phyloP scores from a whole-genome alignment of 2,113 vertebrate species.

The Furnarius figulus region DNA sequence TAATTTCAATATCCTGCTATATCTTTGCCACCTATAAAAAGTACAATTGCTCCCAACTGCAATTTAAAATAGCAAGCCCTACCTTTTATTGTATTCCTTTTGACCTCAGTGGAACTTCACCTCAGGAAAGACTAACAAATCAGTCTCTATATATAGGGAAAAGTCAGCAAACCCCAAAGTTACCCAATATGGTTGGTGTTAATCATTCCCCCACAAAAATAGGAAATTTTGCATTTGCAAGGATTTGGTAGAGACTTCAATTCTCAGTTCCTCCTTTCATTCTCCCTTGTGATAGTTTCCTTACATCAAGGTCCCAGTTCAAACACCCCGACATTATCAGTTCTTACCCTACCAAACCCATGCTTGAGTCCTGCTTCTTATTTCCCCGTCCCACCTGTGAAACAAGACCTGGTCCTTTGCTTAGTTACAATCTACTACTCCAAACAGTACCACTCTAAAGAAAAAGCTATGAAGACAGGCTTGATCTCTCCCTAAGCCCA shows the following conservation, averaged over 20 bases:
- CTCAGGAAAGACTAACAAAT: background rate
- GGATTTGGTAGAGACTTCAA: background rate
- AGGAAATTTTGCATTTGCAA: background rate
- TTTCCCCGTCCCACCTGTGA: background rate
- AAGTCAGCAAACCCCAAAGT: background rate
- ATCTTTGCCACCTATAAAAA: background rate
- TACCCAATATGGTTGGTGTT: background rate
- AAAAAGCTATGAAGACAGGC: background rate
- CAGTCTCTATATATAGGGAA: background rate
- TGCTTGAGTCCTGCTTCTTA: background rate
- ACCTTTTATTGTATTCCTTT: background rate
- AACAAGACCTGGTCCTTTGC: background rate
- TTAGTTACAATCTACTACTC: background rate
- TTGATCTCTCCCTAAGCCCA: background rate
- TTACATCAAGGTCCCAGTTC: background rate
- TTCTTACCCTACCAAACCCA: background rate
- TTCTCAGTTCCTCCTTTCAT: background rate
- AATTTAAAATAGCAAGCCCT: background rate
- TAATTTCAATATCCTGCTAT: conserved; percentile 31
- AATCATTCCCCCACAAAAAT: background rate
- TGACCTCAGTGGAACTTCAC: background rate
- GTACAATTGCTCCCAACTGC: background rate
- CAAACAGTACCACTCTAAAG: background rate
- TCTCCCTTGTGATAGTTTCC: background rate
- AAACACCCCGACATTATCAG: background rate